Conservation (phyloP, 2,888 invertebrate species). For the Lamellibrachia satsuma region DNA sequence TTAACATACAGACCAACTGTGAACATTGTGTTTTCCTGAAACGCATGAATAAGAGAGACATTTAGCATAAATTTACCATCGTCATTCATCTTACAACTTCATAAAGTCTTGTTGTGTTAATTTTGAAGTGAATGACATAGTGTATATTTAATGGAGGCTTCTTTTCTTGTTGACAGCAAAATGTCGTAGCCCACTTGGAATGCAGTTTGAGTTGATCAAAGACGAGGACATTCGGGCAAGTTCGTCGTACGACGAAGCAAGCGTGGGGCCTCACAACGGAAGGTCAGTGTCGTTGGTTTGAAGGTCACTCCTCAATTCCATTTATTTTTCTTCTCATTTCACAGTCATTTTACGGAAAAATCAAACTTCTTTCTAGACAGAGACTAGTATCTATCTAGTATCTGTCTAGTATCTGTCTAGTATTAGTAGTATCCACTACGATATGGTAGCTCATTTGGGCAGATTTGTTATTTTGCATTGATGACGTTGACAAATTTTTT, state of each 20-base stretch:
- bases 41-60: neutral
- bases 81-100: neutral
- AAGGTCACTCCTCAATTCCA: neutral
- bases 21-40: neutral
- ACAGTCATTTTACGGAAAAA: too few species aligned
- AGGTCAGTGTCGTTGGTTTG: slow-evolving; percentile 72
- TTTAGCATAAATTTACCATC: neutral
- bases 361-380: too few species aligned
- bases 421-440: too few species aligned
- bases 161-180: slow-evolving; percentile 71
- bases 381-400: too few species aligned
- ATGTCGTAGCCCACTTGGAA: slow-evolving; percentile 83
- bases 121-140: neutral
- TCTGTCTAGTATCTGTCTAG: too few species aligned
- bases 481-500: too few species aligned
- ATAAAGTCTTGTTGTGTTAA: neutral
- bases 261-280: slow-evolving; percentile 86
- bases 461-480: too few species aligned
- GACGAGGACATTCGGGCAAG: slow-evolving; percentile 84
- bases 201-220: slow-evolving; percentile 83
- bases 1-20: neutral
- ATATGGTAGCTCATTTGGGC: too few species aligned
- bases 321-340: neutral
- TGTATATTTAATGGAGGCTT: neutral
- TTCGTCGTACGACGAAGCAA: slow-evolving; percentile 84